A percentile compares a stretch with the other conserved stretches of the same genome.
Conservation (phyloP, 2,888 invertebrate species). For the Colletes collaris region DNA sequence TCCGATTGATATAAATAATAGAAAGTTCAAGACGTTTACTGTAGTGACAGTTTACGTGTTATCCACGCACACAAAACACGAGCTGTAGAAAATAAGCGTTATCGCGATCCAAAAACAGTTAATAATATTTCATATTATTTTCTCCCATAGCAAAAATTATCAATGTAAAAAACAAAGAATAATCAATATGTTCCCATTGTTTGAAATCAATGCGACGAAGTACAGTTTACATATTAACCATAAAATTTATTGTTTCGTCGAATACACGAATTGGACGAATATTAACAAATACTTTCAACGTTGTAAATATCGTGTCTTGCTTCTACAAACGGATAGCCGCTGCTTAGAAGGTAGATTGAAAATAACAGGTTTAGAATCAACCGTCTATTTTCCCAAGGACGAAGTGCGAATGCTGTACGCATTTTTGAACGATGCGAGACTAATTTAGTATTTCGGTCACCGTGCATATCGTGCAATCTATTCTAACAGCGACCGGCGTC, state of each 20-base stretch:
- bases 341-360: background rate
- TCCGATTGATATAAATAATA: conserved; percentile 6
- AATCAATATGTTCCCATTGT: background rate
- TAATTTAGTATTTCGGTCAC: background rate
- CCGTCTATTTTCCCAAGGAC: conserved; percentile 1
- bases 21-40: background rate
- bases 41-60: background rate
- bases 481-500: background rate
- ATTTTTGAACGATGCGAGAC: background rate
- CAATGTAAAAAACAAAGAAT: background rate
- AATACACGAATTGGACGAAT: background rate
- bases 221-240: too few species aligned
- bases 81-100: background rate
- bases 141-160: background rate
- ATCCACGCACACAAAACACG: conserved; percentile 15
- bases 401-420: background rate
- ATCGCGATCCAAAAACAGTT: conserved; percentile 27
- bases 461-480: background rate
- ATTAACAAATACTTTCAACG: background rate
- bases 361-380: background rate
- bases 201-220: too few species aligned
- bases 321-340: background rate
- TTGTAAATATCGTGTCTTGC: conserved; percentile 16
- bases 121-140: background rate
- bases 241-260: background rate